A percentile compares a stretch with the other conserved stretches of the same genome.
phyloP scores from a whole-genome alignment of 1,140 invertebrate species.

The Drosophila sulfurigaster region DNA sequence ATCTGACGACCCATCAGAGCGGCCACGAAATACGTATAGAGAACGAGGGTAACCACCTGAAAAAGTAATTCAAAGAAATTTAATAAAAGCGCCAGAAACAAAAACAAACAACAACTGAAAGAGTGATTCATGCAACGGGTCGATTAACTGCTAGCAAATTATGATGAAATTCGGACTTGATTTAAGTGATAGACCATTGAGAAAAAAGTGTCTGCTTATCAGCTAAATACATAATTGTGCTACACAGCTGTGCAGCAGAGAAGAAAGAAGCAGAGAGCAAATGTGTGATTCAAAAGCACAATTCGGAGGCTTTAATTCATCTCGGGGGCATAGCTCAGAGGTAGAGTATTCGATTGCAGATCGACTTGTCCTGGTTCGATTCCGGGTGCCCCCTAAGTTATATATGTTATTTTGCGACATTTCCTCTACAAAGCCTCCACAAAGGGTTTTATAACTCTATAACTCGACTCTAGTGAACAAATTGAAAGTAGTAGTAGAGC shows the following conservation, averaged over 20 bases:
- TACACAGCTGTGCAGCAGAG: neutral
- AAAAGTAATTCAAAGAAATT: constrained; percentile 68
- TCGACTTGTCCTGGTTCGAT: constrained; percentile 98
- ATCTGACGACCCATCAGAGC: constrained; percentile 93
- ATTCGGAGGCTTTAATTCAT: neutral
- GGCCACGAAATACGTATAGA: constrained; percentile 96
- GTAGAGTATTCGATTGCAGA: constrained; percentile 97
- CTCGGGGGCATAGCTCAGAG: constrained; percentile 94
- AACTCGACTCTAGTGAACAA: no score
- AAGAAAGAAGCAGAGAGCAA: neutral
- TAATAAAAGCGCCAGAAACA: constrained; percentile 7
- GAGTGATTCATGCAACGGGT: neutral
- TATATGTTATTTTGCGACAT: no score
- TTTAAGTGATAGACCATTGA: neutral
- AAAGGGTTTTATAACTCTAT: no score
- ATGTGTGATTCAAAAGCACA: constrained; percentile 1
- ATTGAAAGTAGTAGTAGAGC: no score
- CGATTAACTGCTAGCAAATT: neutral
- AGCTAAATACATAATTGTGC: neutral
- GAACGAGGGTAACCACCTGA: constrained; percentile 95
- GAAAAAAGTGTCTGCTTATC: neutral
- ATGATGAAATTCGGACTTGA: neutral
- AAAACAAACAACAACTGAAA: neutral
- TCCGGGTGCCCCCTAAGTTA: constrained; percentile 93
- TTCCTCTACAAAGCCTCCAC: no score